These are phyloP conservation scores for Conus canariensis DNA, from an alignment of 2,888 invertebrate species.

Conservation along the genomic window DNA sequence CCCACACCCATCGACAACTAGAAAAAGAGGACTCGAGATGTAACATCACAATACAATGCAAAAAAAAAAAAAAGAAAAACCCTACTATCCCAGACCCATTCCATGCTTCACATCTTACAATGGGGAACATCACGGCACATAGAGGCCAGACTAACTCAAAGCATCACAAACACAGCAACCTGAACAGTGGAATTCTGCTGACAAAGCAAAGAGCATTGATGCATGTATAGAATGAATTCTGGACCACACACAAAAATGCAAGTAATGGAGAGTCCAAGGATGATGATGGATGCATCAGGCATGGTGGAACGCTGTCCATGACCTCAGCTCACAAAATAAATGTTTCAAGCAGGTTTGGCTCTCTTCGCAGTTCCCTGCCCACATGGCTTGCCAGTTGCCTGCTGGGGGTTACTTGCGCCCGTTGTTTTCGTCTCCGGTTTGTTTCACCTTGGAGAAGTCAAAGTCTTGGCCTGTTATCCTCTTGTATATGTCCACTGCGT, in stretches of 20 bases:
- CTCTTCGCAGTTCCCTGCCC: no score
- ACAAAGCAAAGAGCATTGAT: constrained; percentile 10
- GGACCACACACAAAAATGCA: not conserved
- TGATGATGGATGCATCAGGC: not conserved
- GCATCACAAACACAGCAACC: constrained; percentile 12
- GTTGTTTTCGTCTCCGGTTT: constrained; percentile 45
- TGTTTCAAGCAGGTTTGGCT: constrained; percentile 8
- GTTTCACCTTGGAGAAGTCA: constrained; percentile 81
- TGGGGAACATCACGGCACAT: not conserved
- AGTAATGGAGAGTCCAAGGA: not conserved
- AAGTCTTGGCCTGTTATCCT: constrained; percentile 97
- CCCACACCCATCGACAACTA: no score
- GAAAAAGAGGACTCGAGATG: no score
- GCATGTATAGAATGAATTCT: constrained; percentile 1
- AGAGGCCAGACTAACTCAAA: not conserved
- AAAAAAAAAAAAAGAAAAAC: not conserved
- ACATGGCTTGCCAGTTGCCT: not conserved
- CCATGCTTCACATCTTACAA: not conserved
- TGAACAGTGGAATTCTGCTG: not conserved
- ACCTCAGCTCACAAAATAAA: not conserved
- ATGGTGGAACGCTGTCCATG: not conserved
- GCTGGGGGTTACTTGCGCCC: not conserved
- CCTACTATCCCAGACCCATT: not conserved
- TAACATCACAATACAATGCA: not conserved
- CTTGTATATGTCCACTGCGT: constrained; percentile 97